A percentile compares a stretch with the other conserved stretches of the same genome.
Conservation (phyloP, 1,140 invertebrate species). For the Paralvinella palmiformis region DNA sequence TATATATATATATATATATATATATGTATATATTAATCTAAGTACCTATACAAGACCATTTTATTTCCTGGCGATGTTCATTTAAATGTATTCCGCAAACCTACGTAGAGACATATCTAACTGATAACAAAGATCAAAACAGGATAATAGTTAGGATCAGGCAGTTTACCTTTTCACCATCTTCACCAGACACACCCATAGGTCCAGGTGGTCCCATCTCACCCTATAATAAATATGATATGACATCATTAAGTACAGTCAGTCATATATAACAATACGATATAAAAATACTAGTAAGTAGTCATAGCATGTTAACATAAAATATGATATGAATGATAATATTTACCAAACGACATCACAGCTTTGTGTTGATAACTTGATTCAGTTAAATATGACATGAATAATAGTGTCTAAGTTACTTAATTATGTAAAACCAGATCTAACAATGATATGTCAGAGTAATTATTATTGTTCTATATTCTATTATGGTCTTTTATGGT, state of each 20-base stretch:
- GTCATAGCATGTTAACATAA: neutral
- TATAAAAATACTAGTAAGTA: neutral
- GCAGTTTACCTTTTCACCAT: slow-evolving; percentile 14
- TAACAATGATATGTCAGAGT: no score
- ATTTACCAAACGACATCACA: neutral
- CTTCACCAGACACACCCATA: slow-evolving; percentile 19
- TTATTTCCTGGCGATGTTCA: neutral
- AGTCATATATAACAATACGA: neutral
- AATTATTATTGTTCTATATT: no score
- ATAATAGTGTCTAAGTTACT: neutral
- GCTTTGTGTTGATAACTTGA: neutral
- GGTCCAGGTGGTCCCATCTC: slow-evolving; percentile 16
- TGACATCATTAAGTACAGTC: neutral
- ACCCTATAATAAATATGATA: slow-evolving; percentile 13
- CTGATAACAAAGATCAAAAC: neutral
- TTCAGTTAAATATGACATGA: neutral
- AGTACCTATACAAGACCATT: neutral
- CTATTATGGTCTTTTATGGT: no score
- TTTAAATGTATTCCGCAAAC: neutral
- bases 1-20: neutral
- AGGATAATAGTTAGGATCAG: neutral
- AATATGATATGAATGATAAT: neutral
- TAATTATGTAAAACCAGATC: no score
- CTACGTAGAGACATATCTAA: neutral
- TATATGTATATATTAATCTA: neutral